Conservation (phyloP, 2,888 invertebrate genomes). For the Meiosimyza decipiens region DNA sequence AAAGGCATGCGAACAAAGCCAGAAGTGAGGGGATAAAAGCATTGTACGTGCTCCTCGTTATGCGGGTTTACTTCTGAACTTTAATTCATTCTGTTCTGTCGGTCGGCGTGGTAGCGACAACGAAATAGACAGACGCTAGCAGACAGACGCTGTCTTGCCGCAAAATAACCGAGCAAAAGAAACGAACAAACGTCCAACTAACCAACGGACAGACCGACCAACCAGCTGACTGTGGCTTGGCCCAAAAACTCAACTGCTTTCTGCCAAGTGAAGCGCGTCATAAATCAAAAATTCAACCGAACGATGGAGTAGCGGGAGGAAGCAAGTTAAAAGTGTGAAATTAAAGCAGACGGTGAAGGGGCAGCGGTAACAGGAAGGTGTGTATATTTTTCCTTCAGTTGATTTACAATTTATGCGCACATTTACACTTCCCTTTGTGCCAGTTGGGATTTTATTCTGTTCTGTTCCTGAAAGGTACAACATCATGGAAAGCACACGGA, state of each 20-base stretch:
- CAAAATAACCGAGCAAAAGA: too few relatives aligned
- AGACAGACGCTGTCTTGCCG: conserved; percentile 4
- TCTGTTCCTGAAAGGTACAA: not conserved
- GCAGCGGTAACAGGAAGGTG: not conserved
- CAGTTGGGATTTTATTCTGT: not conserved
- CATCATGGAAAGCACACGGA: not conserved
- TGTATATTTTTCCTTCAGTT: not conserved
- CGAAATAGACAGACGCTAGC: not conserved
- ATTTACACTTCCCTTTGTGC: conserved; percentile 8
- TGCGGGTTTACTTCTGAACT: conserved; percentile 28
- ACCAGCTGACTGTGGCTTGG: conserved; percentile 1
- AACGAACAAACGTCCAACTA: conserved; percentile 1
- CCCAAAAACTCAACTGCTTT: conserved; percentile 15
- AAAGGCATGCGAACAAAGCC: not conserved
- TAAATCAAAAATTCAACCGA: conserved; percentile 29
- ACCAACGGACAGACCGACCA: not conserved
- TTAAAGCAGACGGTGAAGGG: not conserved
- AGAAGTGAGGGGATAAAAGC: not conserved
- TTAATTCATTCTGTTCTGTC: conserved; percentile 23
- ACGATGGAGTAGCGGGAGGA: not conserved
- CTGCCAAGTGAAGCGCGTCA: conserved; percentile 27
- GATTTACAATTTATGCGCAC: conserved; percentile 11
- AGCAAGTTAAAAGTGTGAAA: not conserved
- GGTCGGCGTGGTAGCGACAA: not conserved
- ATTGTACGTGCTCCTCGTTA: conserved; percentile 26